phyloP scores from a whole-genome alignment of 2,888 invertebrate species.

The Agrenia bidenticulata region DNA sequence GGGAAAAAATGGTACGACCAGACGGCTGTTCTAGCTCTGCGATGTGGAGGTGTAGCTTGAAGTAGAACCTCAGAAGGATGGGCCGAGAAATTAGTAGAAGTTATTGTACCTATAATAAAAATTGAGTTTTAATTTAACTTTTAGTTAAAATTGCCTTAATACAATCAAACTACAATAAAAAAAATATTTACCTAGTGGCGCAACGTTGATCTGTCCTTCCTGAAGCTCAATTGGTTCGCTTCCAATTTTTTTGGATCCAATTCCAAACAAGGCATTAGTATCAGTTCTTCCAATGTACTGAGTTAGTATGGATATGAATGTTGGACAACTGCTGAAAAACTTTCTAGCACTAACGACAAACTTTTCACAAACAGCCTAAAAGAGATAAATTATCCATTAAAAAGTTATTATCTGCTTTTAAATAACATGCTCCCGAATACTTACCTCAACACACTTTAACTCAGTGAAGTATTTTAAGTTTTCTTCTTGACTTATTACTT shows the following conservation, averaged over 20 bases:
- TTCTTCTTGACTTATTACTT: constrained; percentile 74
- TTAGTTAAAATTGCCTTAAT: too few species aligned
- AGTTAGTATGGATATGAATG: constrained; percentile 49
- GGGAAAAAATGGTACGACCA: constrained; percentile 96
- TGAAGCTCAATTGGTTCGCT: constrained; percentile 62
- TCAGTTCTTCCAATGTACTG: constrained; percentile 52
- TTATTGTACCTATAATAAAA: constrained; percentile 63
- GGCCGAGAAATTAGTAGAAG: constrained; percentile 79
- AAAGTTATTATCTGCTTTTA: background rate
- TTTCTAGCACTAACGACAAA: constrained; percentile 46
- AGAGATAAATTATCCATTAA: background rate
- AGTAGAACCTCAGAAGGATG: constrained; percentile 87
- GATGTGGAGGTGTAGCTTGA: constrained; percentile 75
- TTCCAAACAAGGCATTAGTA: constrained; percentile 46
- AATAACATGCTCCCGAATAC: background rate
- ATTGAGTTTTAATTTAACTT: background rate
- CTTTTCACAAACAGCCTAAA: constrained; percentile 51
- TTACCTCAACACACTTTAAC: constrained; percentile 51
- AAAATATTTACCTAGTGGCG: constrained; percentile 71
- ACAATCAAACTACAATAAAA: constrained; percentile 7
- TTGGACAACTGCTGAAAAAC: constrained; percentile 51
- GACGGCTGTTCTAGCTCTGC: constrained; percentile 84
- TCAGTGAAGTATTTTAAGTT: constrained; percentile 71
- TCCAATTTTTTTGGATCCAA: constrained; percentile 49
- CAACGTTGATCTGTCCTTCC: constrained; percentile 85